phyloP scores from a whole-genome alignment of 2,797 vertebrate genomes.

The Phalanger gymnotis region DNA sequence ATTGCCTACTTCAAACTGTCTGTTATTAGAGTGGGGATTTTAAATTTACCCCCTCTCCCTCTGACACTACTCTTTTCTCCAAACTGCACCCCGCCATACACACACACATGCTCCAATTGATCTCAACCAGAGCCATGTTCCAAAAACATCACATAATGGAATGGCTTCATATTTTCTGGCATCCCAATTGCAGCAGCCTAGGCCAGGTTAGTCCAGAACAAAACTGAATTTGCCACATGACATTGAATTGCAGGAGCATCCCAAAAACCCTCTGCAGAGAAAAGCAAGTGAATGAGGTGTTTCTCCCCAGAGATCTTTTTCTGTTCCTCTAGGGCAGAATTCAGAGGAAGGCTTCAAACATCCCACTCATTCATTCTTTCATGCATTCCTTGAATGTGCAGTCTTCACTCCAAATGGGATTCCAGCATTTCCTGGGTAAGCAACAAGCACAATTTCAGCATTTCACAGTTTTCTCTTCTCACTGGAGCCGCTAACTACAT shows the following conservation, averaged over 20 bases:
- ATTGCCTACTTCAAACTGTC: background rate
- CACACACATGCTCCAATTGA: background rate
- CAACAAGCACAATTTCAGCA: slow-evolving; percentile 10
- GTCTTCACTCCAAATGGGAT: slow-evolving; percentile 44
- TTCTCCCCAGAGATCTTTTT: slow-evolving; percentile 46
- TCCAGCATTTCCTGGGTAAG: slow-evolving; percentile 55
- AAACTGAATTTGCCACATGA: slow-evolving; percentile 23
- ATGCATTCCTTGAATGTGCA: background rate
- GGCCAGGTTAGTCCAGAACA: slow-evolving; percentile 30
- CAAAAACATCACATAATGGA: background rate
- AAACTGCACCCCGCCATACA: background rate
- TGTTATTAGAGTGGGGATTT: slow-evolving; percentile 19
- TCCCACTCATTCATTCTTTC: background rate
- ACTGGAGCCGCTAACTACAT: slow-evolving; percentile 74
- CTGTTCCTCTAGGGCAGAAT: slow-evolving; percentile 27
- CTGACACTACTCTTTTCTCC: slow-evolving; percentile 17
- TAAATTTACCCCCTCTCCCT: slow-evolving; percentile 3
- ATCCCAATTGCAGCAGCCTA: background rate
- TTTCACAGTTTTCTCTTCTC: slow-evolving; percentile 54
- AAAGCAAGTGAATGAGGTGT: slow-evolving; percentile 60
- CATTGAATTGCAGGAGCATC: slow-evolving; percentile 28
- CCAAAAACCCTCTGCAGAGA: slow-evolving; percentile 57
- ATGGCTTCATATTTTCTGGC: background rate
- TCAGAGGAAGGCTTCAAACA: background rate
- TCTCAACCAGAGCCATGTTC: background rate